These are phyloP conservation scores for Rhipidura dahli DNA, from an alignment of 2,113 vertebrate genomes.

Conservation along the genomic window DNA sequence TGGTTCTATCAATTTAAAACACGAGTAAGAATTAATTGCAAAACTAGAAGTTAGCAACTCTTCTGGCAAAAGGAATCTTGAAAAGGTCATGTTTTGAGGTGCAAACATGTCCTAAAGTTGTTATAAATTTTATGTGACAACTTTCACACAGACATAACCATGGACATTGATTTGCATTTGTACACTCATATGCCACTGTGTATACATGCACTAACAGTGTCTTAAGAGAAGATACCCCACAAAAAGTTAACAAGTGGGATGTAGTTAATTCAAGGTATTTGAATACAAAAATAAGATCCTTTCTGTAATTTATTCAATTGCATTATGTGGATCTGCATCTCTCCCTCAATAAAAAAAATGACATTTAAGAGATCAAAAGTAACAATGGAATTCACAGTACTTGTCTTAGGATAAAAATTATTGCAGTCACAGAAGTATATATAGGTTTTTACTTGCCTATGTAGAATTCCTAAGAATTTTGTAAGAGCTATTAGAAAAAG, in stretches of 20 bases:
- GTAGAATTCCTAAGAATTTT: background rate
- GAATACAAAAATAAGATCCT: background rate
- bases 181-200: background rate
- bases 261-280: background rate
- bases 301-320: background rate
- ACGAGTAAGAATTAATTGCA: background rate
- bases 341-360: rapidly evolving
- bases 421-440: background rate
- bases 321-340: background rate
- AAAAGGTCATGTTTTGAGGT: background rate
- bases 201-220: background rate
- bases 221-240: background rate
- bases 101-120: background rate
- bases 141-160: background rate
- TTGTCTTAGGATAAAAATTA: background rate
- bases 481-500: background rate
- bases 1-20: background rate
- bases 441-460: background rate
- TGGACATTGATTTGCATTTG: background rate
- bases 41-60: background rate
- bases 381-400: background rate
- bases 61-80: background rate
- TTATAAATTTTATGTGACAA: background rate
- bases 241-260: background rate
- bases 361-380: background rate